These are phyloP conservation scores for Saxidomus purpurata DNA, from an alignment of 1,140 invertebrate genomes.

Conservation along the genomic window DNA sequence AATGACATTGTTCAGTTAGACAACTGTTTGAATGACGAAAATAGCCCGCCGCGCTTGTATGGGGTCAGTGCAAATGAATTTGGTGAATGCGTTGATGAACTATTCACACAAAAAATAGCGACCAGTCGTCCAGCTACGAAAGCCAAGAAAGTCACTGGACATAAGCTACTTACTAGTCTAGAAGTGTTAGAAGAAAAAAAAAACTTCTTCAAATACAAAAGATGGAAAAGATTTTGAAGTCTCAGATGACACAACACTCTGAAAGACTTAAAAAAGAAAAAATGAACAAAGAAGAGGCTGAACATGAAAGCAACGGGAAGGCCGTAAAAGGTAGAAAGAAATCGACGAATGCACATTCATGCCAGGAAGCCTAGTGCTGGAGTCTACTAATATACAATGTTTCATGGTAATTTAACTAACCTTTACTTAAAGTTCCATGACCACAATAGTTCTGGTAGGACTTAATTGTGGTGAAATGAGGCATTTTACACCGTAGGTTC, in stretches of 20 bases:
- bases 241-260: background rate
- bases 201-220: background rate
- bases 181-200: conserved; percentile 7
- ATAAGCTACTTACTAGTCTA: background rate
- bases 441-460: too few species aligned
- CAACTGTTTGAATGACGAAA: background rate
- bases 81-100: background rate
- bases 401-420: conserved; percentile 9
- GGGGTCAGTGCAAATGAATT: background rate
- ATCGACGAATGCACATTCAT: background rate
- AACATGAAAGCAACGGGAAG: background rate
- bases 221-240: background rate
- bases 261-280: conserved; percentile 17
- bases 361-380: background rate
- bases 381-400: background rate
- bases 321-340: background rate
- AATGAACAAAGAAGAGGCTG: background rate
- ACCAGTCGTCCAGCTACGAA: conserved; percentile 4
- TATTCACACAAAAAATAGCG: background rate
- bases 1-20: background rate
- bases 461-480: too few species aligned
- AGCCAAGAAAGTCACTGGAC: background rate
- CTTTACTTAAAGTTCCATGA: too few species aligned
- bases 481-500: too few species aligned
- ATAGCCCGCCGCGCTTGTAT: background rate